Base-by-base conservation (phyloP, 2,113 vertebrate species). In the Cyprinodon brontotheroides region DNA sequence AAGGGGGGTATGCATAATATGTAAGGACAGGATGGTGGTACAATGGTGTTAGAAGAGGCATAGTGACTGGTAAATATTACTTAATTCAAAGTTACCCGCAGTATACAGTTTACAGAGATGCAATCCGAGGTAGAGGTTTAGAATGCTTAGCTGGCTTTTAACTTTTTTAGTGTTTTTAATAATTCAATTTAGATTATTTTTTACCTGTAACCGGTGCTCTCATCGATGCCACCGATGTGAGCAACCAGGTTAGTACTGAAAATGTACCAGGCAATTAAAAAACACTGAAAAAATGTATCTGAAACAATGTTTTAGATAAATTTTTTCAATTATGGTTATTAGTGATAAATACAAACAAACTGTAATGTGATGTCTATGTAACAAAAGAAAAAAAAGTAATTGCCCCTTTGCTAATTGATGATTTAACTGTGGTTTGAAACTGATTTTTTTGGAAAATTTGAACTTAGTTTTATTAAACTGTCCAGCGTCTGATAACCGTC, bases 41-140 rank as follows among this genome's bases (percentile, higher is more conserved):
- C 81, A 84, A 65, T 77, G 15, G 79, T 61, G 73, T 78, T 74
- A 79, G 74, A 70, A 43, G 68, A 61, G 48, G 37, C 12, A 37
- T 43, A 40, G 7, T 64, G 63, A 62, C 47, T 75, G 43, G 20
- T 68, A 72, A 63, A 37, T 63, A 15, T 40, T 14, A 75, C 73
- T 59, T 40, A 65, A 74, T 66, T 17, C 36, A 39, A 66, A 57
- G 70, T 22, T 63, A 48, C 60, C 68, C 29, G 20, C 68, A 63
- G 82, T 86, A 82, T 17, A 11, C 57, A 12, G 50, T 70, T 14
- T 74, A 64, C 61, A 64, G 29, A 29, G 29, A 29, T 29, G 29
- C 29, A 29, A 29, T 29, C 29, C 29, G 29, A 29, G 29, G 29
- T 29, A 7, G 47, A 6, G 13, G 15, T 72, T 63, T 74, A 37